Evolutionary conservation across 2,113 vertebrate species (phyloP), one percentile per base, ranked within the genome.

Genomic region (Drymodes brunneopygia): DNA sequence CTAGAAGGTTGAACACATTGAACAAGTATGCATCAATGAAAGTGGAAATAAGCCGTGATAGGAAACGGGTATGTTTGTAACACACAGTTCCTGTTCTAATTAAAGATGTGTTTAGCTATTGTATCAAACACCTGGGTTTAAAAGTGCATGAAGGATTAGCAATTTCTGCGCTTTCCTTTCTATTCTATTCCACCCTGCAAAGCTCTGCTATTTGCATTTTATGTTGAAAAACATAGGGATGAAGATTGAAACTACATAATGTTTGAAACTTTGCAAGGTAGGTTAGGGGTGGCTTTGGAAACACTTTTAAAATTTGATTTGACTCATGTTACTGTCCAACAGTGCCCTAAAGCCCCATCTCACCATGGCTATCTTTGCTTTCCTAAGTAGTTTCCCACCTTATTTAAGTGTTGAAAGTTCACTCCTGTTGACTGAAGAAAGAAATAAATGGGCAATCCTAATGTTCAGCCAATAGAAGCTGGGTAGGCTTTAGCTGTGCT

Each of bases 11-110:
- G 95, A 98, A 97, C 94, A 98, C 98, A n/a, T 87, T 99, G 92
- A 99, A 99, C 97, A 99, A 98, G 90, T 98, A 98, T 60, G 97
- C 97, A 53, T 97, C 98, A 67, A 98, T 99, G 98, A 99, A 98
- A 97, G 97, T 99, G 96, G 99, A 99, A 96, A 97, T 98, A 84
- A 96, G 96, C 58, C 96, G 53, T 73, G 97, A 97, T 20, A 98
- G 98, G 94, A 98, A 96, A 84, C 73, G 69, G 95, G 99, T 99
- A 94, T 97, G 98, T 97, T 75, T 86, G 42, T n/a, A 36, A 70
- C 91, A 71, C 8, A 27, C 13, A 33, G 19, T 24, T 79, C 12
- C 44, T 80, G 64, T 87, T 83, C 35, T 90, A 14, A 50, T 40
- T n/a, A 24, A 61, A 77, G 29, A 36, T 57, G 7, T 67, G 6